Evolutionary conservation across 2,888 invertebrate genomes (phyloP).

Genomic region (Nipponacmea schrenckii): DNA sequence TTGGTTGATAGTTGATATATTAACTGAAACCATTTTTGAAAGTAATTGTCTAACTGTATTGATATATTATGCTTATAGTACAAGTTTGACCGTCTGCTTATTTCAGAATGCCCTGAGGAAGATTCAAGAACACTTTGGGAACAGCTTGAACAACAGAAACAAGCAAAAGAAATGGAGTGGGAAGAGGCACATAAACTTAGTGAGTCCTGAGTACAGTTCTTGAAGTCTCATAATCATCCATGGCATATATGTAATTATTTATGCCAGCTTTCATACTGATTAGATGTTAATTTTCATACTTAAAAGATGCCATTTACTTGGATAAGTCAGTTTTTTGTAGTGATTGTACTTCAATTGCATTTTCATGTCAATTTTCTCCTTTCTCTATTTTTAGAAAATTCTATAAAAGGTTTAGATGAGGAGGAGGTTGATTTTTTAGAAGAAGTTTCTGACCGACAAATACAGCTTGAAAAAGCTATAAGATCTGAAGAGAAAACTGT

Average conservation of each 20-base stretch:
- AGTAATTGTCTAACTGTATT: too few relatives aligned
- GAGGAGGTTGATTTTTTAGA: constrained; percentile 96
- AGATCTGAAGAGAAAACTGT: constrained; percentile 86
- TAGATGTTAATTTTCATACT: too few relatives aligned
- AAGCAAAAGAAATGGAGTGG: constrained; percentile 90
- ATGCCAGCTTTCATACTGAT: too few relatives aligned
- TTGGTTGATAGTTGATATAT: too few relatives aligned
- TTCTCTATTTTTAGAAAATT: constrained; percentile 70
- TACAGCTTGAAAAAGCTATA: constrained; percentile 84
- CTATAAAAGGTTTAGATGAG: constrained; percentile 82
- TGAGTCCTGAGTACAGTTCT: constrained; percentile 74
- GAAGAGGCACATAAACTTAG: constrained; percentile 96
- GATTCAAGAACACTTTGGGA: constrained; percentile 84
- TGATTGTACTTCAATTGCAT: too few relatives aligned
- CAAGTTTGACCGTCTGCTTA: constrained; percentile 20
- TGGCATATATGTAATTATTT: too few relatives aligned
- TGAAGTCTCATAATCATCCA: too few relatives aligned
- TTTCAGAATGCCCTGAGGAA: constrained; percentile 82
- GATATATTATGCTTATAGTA: too few relatives aligned
- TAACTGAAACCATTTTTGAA: too few relatives aligned
- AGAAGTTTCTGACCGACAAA: constrained; percentile 74
- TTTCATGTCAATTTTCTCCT: too few relatives aligned
- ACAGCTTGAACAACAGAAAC: constrained; percentile 89
- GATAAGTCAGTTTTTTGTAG: too few relatives aligned
- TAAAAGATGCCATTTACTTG: too few relatives aligned